These are phyloP conservation scores for Lepilemur septentrionalis DNA, from an alignment of 2,797 vertebrate species.

Conservation along the genomic window DNA sequence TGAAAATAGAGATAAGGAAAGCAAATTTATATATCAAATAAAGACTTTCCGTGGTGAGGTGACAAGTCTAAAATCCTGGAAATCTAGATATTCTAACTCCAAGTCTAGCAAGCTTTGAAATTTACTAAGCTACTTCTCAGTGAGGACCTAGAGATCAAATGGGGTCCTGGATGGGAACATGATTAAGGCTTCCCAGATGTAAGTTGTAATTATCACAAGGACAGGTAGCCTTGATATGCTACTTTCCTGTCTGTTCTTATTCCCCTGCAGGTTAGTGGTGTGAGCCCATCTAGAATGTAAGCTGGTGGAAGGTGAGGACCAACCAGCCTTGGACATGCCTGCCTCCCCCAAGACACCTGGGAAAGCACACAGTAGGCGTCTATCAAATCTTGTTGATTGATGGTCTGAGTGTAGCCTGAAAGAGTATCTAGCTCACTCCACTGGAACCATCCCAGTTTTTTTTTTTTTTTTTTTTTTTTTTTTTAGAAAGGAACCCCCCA, in stretches of 20 bases:
- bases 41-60: neutral
- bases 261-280: neutral
- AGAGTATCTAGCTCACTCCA: neutral
- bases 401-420: neutral
- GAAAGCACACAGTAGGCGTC: neutral
- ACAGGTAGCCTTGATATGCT: neutral
- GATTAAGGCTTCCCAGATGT: neutral
- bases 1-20: neutral
- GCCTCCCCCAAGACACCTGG: neutral
- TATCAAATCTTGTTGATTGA: neutral
- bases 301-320: neutral
- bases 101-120: neutral
- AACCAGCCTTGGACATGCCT: neutral
- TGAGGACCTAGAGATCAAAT: neutral
- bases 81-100: neutral
- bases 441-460: neutral
- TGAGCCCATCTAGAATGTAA: neutral
- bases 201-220: neutral
- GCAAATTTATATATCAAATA: neutral
- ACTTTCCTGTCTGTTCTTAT: neutral
- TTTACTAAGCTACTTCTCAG: neutral
- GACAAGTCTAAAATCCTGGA: neutral
- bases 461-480: neutral
- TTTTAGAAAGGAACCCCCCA: neutral
- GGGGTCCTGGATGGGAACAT: neutral